These are phyloP conservation scores for Belonocnema kinseyi DNA, from an alignment of 1,140 invertebrate species.

Conservation along the genomic window DNA sequence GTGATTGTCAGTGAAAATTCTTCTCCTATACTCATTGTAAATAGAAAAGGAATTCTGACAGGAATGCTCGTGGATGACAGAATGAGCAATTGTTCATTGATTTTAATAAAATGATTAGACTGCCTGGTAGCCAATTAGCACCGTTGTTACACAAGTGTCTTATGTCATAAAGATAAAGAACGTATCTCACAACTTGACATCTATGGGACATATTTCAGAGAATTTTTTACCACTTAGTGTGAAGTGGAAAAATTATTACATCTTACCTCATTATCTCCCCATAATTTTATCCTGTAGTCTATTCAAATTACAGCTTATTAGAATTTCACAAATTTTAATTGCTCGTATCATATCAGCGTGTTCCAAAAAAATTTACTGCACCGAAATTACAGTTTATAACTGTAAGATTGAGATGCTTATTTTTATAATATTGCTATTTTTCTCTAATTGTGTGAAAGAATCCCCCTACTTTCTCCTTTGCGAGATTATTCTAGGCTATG, in stretches of 20 bases:
- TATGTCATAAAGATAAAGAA: slow-evolving; percentile 22
- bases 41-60: slow-evolving; percentile 6
- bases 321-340: slow-evolving; percentile 21
- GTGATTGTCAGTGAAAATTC: slow-evolving; percentile 21
- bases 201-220: slow-evolving; percentile 13
- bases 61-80: not conserved
- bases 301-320: not conserved
- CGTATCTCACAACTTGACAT: slow-evolving; percentile 12
- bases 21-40: slow-evolving; percentile 10
- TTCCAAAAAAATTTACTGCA: no score
- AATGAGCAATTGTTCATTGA: slow-evolving; percentile 28
- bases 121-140: slow-evolving; percentile 27
- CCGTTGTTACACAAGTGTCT: not conserved
- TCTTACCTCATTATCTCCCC: not conserved
- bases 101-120: slow-evolving; percentile 14
- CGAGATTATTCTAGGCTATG: no score
- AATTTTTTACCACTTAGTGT: slow-evolving; percentile 14
- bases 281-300: not conserved
- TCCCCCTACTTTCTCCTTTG: no score
- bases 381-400: no score
- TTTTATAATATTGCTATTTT: no score
- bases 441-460: no score
- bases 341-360: not conserved
- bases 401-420: no score
- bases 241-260: slow-evolving; percentile 1